These are phyloP conservation scores for Eristalinus aeneus DNA, from an alignment of 2,888 invertebrate species.

Conservation along the genomic window DNA sequence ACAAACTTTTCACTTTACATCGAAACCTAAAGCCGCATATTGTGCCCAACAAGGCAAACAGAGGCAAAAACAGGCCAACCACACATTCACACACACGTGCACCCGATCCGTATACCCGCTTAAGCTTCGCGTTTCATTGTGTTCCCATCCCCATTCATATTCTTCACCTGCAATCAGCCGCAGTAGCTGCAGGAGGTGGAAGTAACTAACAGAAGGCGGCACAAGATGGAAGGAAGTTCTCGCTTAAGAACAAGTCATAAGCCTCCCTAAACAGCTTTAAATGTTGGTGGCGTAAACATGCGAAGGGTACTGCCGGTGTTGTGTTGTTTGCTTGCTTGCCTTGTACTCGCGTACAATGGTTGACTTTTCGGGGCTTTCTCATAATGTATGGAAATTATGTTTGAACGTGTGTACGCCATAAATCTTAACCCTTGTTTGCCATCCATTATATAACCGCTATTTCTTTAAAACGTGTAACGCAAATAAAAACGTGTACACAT, in stretches of 20 bases:
- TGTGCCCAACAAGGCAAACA: constrained; percentile 12
- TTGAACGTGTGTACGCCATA: constrained; percentile 21
- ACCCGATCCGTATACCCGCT: not conserved
- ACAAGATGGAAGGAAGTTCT: constrained; percentile 44
- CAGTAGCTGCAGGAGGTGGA: constrained; percentile 14
- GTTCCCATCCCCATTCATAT: constrained; percentile 3
- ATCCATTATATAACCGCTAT: constrained; percentile 19
- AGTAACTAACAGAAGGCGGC: constrained; percentile 3
- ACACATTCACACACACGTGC: not conserved
- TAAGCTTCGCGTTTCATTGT: not conserved
- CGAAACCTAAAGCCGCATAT: constrained; percentile 37
- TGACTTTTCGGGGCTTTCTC: constrained; percentile 14
- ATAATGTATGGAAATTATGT: constrained; percentile 54
- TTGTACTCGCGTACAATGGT: constrained; percentile 23
- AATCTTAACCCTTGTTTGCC: constrained; percentile 51
- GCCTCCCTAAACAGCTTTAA: constrained; percentile 38
- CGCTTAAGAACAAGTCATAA: constrained; percentile 52
- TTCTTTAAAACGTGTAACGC: constrained; percentile 46
- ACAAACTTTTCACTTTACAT: constrained; percentile 50
- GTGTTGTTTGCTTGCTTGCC: not conserved
- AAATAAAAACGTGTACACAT: constrained; percentile 1
- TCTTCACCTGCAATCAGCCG: constrained; percentile 50
- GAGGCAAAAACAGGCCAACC: constrained; percentile 11
- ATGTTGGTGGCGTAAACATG: constrained; percentile 52
- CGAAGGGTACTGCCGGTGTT: constrained; percentile 16